phyloP scores from a whole-genome alignment of 2,797 vertebrate species.

The Poeciliopsis turneri region DNA sequence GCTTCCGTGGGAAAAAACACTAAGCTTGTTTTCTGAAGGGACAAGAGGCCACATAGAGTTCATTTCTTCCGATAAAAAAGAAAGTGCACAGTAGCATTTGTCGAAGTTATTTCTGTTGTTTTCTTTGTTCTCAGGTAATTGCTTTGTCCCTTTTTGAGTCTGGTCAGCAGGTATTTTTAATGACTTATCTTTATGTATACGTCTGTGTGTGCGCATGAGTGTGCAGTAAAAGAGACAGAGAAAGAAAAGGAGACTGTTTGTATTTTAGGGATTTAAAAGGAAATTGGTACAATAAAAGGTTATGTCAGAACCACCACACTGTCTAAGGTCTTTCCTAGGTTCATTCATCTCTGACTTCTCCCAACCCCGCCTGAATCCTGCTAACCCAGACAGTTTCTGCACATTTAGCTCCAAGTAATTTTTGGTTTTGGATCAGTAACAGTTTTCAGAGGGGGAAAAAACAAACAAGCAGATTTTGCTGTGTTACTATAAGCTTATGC shows the following conservation, averaged over 20 bases:
- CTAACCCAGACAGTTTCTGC: not conserved
- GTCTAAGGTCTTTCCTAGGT: conserved; percentile 64
- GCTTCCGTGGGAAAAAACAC: conserved; percentile 54
- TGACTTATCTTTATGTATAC: conserved; percentile 60
- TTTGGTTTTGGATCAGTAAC: not conserved
- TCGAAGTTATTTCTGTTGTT: conserved; percentile 58
- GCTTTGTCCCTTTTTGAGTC: conserved; percentile 52
- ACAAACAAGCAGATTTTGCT: not conserved
- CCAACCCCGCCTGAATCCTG: conserved; percentile 68
- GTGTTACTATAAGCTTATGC: not conserved
- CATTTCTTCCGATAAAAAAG: conserved; percentile 60
- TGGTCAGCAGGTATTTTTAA: conserved; percentile 58
- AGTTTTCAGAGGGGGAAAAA: not conserved
- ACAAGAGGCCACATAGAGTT: conserved; percentile 56
- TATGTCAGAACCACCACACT: conserved; percentile 71
- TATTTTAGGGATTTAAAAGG: conserved; percentile 65
- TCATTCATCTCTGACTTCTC: conserved; percentile 75
- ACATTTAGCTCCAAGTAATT: conserved; percentile 8
- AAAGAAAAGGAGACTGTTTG: conserved; percentile 22
- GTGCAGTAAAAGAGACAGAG: not conserved
- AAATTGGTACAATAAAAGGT: conserved; percentile 77
- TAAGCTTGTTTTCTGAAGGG: conserved; percentile 44
- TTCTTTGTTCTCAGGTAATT: conserved; percentile 36
- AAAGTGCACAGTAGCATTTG: conserved; percentile 65
- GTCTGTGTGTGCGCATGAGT: conserved; percentile 4